Conservation (phyloP, 2,888 invertebrate genomes). For the Dyspetes luteomarginatus region DNA sequence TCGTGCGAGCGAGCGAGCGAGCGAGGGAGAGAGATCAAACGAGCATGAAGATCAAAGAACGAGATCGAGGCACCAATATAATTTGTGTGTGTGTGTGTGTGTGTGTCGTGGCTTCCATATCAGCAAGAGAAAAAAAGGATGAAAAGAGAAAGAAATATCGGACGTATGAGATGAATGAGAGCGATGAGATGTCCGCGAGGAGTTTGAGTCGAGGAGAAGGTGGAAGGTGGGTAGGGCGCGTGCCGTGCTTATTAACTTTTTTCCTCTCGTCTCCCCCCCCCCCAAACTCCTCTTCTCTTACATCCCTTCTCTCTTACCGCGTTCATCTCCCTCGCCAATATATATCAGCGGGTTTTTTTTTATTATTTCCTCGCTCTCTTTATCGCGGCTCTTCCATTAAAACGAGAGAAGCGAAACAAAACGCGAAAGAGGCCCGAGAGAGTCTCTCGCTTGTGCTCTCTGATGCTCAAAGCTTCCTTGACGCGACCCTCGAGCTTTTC, state of each 20-base stretch:
- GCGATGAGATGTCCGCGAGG: constrained; percentile 58
- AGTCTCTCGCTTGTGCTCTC: not conserved
- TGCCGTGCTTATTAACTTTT: constrained; percentile 78
- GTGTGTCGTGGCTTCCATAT: constrained; percentile 56
- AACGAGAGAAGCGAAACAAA: constrained; percentile 59
- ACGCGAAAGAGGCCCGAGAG: constrained; percentile 59
- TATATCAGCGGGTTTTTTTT: constrained; percentile 67
- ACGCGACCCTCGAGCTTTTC: not conserved
- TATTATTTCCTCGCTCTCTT: constrained; percentile 70
- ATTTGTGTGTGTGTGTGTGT: constrained; percentile 24
- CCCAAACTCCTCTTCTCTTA: constrained; percentile 51
- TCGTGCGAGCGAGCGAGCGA: constrained; percentile 12
- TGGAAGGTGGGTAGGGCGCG: constrained; percentile 72
- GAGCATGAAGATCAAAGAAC: constrained; percentile 56
- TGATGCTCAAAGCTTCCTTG: not conserved
- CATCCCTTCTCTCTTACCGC: constrained; percentile 57
- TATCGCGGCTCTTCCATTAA: constrained; percentile 64
- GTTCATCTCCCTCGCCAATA: constrained; percentile 47
- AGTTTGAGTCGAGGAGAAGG: constrained; percentile 54
- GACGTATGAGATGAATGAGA: constrained; percentile 58
- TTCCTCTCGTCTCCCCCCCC: constrained; percentile 60
- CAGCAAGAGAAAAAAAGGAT: constrained; percentile 32
- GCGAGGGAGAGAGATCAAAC: constrained; percentile 49
- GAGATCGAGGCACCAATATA: constrained; percentile 48
- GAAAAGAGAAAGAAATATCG: constrained; percentile 45